Evolutionary conservation across 1,140 invertebrate species (phyloP).

Genomic region (Cryptotermes secundus): DNA sequence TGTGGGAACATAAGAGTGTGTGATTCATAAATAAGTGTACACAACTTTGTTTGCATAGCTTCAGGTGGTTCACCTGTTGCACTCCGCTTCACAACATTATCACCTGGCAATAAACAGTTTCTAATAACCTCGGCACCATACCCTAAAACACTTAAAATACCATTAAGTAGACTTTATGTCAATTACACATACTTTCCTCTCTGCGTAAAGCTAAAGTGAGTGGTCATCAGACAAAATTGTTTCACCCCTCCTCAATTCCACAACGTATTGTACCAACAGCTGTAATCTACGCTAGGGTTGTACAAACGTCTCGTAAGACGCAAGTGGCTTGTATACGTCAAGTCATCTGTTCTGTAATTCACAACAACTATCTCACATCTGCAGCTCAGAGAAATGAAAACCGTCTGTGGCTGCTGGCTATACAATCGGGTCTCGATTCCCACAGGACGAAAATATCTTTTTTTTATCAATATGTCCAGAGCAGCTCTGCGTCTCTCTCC

Average conservation of each 20-base stretch:
- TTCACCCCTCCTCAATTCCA: background rate
- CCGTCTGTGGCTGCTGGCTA: no score
- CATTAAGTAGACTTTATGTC: background rate
- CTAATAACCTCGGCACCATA: conserved; percentile 18
- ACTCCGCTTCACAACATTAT: background rate
- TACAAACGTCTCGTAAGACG: background rate
- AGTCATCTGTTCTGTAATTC: no score
- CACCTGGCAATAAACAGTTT: conserved; percentile 16
- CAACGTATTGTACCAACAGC: background rate
- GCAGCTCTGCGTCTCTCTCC: no score
- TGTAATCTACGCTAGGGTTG: background rate
- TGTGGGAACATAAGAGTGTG: background rate
- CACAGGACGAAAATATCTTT: no score
- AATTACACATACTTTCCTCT: background rate
- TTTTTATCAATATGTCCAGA: no score
- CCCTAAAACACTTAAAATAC: conserved; percentile 4
- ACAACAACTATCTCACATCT: no score
- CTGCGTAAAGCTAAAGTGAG: background rate
- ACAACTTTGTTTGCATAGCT: background rate
- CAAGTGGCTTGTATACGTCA: background rate
- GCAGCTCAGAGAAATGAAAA: no score
- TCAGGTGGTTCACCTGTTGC: background rate
- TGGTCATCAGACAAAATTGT: background rate
- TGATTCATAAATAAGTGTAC: background rate
- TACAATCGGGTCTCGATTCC: no score